Conservation (phyloP, 2,113 vertebrate genomes). For the Sander vitreus region DNA sequence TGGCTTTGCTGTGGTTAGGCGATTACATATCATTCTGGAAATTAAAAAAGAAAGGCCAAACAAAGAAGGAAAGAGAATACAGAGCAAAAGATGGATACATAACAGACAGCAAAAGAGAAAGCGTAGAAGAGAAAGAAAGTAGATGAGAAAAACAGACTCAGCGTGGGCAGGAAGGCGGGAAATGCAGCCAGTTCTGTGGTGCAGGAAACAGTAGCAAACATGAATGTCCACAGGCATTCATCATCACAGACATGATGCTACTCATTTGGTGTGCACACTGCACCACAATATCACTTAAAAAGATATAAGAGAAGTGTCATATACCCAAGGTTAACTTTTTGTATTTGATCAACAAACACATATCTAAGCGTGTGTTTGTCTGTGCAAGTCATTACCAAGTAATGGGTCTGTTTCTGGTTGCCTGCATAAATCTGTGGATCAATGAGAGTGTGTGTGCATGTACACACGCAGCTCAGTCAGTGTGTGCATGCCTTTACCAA, state of each 20-base stretch:
- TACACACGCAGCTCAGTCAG: not conserved
- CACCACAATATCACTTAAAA: not conserved
- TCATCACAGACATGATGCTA: constrained; percentile 24
- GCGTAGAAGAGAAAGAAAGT: constrained; percentile 12
- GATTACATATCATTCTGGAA: not conserved
- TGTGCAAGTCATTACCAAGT: not conserved
- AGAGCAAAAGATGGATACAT: not conserved
- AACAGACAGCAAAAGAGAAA: not conserved
- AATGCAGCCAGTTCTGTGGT: constrained; percentile 25
- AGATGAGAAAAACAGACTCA: constrained; percentile 64
- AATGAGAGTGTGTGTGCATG: not conserved
- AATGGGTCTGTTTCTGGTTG: not conserved
- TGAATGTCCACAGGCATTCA: constrained; percentile 43
- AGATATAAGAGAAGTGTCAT: not conserved
- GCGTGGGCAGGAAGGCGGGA: constrained; percentile 64
- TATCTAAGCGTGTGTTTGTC: not conserved
- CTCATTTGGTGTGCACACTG: constrained; percentile 1
- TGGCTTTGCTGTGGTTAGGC: not conserved
- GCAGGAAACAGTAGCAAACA: constrained; percentile 60
- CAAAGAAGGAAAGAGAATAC: not conserved
- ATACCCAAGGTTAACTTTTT: not conserved
- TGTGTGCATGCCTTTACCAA: not conserved
- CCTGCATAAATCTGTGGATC: not conserved
- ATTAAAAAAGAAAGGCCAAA: not conserved
- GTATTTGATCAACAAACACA: not conserved